Evolutionary conservation across 2,888 invertebrate species (phyloP).

Genomic region (Microchrysa polita): DNA sequence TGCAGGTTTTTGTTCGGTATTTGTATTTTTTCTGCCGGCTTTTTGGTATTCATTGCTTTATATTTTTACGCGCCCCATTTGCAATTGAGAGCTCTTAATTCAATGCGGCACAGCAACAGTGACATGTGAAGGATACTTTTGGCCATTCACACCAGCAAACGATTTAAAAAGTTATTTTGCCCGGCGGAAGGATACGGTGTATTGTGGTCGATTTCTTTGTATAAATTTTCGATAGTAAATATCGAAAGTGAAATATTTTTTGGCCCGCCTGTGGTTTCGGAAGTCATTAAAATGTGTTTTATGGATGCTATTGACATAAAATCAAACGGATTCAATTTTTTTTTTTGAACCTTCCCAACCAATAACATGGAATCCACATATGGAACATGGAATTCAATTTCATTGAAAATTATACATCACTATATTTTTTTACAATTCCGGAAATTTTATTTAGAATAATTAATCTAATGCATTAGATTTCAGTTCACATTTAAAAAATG

Average conservation of each 20-base stretch:
- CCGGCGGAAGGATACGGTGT: background rate
- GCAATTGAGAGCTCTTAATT: constrained; percentile 46
- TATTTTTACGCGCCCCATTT: constrained; percentile 48
- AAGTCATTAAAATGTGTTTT: constrained; percentile 50
- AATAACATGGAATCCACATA: no score
- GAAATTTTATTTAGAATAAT: no score
- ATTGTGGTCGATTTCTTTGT: background rate
- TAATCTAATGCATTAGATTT: no score
- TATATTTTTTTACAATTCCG: no score
- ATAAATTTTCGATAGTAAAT: background rate
- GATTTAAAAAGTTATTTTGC: constrained; percentile 15
- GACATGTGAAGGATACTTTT: constrained; percentile 28
- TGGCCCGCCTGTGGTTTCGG: constrained; percentile 52
- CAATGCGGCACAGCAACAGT: constrained; percentile 38
- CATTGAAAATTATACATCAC: no score
- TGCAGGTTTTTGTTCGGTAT: background rate
- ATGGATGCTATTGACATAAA: no score
- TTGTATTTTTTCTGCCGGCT: background rate
- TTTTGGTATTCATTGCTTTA: constrained; percentile 3
- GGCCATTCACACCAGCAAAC: background rate
- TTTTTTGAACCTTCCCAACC: no score
- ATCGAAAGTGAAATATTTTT: constrained; percentile 3
- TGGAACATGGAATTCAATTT: no score
- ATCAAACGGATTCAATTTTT: no score
- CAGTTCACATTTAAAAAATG: no score